Evolutionary conservation across 2,113 vertebrate genomes (phyloP).

Genomic region (Vulpes ferrilata): DNA sequence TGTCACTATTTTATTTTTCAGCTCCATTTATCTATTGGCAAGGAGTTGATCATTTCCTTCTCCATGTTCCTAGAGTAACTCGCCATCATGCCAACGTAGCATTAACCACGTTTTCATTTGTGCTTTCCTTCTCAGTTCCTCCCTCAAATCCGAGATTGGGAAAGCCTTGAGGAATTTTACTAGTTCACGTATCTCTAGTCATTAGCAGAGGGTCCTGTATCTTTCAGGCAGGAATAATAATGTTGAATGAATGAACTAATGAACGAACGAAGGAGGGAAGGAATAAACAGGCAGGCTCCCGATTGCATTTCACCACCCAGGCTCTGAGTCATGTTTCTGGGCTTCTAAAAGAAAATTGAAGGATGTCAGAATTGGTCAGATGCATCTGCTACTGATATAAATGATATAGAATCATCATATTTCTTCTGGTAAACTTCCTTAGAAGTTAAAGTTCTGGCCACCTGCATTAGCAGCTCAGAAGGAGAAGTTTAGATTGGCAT

Average conservation of each 20-base stretch:
- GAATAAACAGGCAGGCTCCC: neutral
- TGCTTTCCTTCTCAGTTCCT: neutral
- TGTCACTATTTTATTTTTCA: neutral
- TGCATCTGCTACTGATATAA: constrained; percentile 32
- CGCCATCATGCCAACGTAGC: neutral
- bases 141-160: neutral
- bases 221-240: neutral
- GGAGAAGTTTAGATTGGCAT: constrained; percentile 77
- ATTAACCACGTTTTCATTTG: constrained; percentile 7
- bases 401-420: neutral
- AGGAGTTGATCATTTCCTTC: neutral
- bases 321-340: constrained; percentile 26
- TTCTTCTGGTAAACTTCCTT: constrained; percentile 57
- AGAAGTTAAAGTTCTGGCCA: constrained; percentile 51
- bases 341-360: constrained; percentile 38
- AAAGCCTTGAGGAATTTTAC: constrained; percentile 35
- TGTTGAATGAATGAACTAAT: constrained; percentile 10
- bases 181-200: neutral
- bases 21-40: neutral
- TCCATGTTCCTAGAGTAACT: neutral
- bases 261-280: neutral
- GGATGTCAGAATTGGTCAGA: constrained; percentile 22
- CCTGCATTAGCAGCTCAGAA: constrained; percentile 74
- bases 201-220: neutral
- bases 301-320: neutral